phyloP scores from a whole-genome alignment of 2,888 invertebrate species.

The Phortica okadai region DNA sequence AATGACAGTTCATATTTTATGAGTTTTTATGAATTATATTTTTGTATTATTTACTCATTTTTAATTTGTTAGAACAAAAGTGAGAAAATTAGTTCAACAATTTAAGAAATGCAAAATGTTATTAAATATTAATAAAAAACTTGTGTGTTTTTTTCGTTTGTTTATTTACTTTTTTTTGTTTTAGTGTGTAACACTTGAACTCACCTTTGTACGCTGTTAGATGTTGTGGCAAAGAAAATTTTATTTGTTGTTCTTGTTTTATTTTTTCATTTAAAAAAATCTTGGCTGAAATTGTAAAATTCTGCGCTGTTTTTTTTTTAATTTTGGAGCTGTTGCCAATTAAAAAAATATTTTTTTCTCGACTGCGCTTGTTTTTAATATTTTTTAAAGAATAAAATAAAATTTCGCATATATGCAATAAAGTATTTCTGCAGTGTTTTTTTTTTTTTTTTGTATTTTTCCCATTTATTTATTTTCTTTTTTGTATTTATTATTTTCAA shows the following conservation, averaged over 20 bases:
- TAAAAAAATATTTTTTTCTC: background rate
- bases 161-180: conserved; percentile 17
- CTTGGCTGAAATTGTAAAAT: conserved; percentile 2
- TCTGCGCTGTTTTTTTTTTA: background rate
- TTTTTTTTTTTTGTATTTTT: conserved; percentile 29
- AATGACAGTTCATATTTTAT: background rate
- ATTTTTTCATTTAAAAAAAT: background rate
- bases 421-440: background rate
- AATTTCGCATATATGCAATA: background rate
- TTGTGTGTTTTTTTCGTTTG: conserved; percentile 1
- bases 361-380: conserved; percentile 21
- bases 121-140: background rate
- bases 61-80: background rate
- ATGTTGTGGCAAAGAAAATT: conserved; percentile 10
- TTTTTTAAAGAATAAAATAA: background rate
- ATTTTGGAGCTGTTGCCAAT: background rate
- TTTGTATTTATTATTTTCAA: conserved; percentile 50
- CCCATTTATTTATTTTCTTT: conserved; percentile 28
- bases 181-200: conserved; percentile 13
- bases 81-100: conserved; percentile 3
- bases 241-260: background rate
- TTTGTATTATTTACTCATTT: background rate
- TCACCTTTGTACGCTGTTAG: conserved; percentile 23
- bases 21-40: background rate
- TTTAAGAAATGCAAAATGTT: conserved; percentile 6